Evolutionary conservation across 2,113 vertebrate species (phyloP).

Genomic region (Oncorhynchus gorbuscha): DNA sequence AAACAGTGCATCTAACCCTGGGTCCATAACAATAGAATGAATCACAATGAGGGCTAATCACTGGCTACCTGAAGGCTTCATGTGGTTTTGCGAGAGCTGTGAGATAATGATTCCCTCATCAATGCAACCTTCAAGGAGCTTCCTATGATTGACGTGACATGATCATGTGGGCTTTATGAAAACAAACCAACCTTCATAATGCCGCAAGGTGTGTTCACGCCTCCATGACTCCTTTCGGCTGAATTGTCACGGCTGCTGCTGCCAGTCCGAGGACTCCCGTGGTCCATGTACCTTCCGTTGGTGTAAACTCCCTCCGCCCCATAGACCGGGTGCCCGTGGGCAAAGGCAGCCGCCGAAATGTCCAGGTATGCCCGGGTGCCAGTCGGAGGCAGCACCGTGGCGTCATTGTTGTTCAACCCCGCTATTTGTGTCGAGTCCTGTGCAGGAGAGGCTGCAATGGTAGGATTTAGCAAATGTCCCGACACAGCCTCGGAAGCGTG

Average conservation of each 20-base stretch:
- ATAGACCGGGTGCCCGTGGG: slow-evolving; percentile 49
- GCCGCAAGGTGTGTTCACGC: slow-evolving; percentile 77
- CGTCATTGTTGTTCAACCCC: slow-evolving; percentile 45
- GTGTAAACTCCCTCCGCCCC: slow-evolving; percentile 69
- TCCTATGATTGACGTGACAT: background rate
- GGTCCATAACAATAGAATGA: too few relatives aligned
- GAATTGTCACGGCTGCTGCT: slow-evolving; percentile 80
- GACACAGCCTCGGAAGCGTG: slow-evolving; percentile 66
- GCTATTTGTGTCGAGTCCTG: slow-evolving; percentile 52
- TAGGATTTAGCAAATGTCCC: slow-evolving; percentile 66
- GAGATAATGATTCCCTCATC: background rate
- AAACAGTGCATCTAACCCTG: too few relatives aligned
- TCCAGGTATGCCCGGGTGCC: slow-evolving; percentile 64
- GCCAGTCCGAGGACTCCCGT: slow-evolving; percentile 63
- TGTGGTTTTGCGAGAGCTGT: too few relatives aligned
- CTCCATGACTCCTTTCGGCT: slow-evolving; percentile 72
- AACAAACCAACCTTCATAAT: slow-evolving; percentile 85
- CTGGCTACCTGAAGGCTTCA: too few relatives aligned
- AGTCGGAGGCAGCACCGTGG: slow-evolving; percentile 34
- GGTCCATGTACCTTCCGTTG: slow-evolving; percentile 72
- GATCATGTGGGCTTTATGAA: too few relatives aligned
- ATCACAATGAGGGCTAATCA: too few relatives aligned
- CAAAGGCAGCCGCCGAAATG: slow-evolving; percentile 63
- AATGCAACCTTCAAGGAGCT: background rate
- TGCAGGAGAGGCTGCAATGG: slow-evolving; percentile 36